Evolutionary conservation across 2,113 vertebrate species (phyloP).

Genomic region (Epinephelus moara): DNA sequence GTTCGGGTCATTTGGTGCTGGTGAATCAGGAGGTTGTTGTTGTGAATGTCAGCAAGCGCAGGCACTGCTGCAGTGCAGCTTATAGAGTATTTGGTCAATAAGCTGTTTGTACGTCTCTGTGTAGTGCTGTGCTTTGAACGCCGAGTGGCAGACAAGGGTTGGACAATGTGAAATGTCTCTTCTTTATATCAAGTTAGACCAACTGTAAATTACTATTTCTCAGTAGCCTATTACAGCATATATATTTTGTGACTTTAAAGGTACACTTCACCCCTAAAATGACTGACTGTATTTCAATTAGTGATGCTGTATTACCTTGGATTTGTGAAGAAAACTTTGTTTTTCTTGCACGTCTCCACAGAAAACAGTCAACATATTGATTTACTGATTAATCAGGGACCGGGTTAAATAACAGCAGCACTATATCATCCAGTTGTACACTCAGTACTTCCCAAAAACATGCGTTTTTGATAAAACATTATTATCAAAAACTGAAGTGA

Average conservation of each 20-base stretch:
- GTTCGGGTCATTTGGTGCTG: constrained; percentile 18
- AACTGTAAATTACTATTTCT: neutral
- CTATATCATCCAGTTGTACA: neutral
- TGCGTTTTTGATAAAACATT: neutral
- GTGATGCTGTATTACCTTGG: too few species aligned
- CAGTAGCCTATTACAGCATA: neutral
- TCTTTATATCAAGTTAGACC: constrained; percentile 1
- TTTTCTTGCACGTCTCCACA: too few species aligned
- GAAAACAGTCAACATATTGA: too few species aligned
- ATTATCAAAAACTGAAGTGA: neutral
- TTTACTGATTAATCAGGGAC: too few species aligned
- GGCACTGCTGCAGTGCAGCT: constrained; percentile 56
- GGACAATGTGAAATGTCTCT: neutral
- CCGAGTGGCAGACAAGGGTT: neutral
- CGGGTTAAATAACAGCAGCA: too few species aligned
- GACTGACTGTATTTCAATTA: too few species aligned
- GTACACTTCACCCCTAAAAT: too few species aligned
- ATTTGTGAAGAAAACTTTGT: too few species aligned
- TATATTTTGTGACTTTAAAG: neutral
- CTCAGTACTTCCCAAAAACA: neutral
- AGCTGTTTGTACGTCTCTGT: constrained; percentile 12
- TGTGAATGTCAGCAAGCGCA: constrained; percentile 55
- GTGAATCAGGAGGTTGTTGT: constrained; percentile 38
- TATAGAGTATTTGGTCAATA: constrained; percentile 26
- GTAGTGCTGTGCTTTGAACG: neutral